These are phyloP conservation scores for Crax fasciolata DNA, from an alignment of 2,797 vertebrate genomes.

Conservation along the genomic window DNA sequence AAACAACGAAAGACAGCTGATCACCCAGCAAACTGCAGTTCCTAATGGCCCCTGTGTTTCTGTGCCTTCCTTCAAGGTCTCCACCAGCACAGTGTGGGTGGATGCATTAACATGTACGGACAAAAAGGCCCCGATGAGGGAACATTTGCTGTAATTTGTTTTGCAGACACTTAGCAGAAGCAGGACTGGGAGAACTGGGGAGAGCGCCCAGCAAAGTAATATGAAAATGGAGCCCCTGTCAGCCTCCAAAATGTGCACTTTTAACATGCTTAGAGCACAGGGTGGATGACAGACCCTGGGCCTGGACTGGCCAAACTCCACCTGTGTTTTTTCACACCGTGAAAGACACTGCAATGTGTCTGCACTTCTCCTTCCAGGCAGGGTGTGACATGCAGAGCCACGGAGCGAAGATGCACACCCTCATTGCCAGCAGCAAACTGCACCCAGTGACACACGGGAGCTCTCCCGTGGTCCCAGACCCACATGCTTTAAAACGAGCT, in stretches of 20 bases:
- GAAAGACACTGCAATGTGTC: neutral
- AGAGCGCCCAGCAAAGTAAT: neutral
- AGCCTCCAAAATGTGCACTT: neutral
- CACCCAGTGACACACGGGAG: fast-evolving
- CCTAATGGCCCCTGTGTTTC: neutral
- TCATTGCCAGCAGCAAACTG: neutral
- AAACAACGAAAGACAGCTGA: neutral
- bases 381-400: neutral
- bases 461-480: neutral
- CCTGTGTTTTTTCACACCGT: neutral
- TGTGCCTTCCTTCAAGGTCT: neutral
- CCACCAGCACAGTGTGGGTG: neutral
- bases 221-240: conserved; percentile 22
- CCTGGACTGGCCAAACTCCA: neutral
- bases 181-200: neutral
- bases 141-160: conserved; percentile 39
- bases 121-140: neutral
- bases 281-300: neutral
- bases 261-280: neutral
- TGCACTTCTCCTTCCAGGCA: neutral
- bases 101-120: neutral
- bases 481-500: neutral
- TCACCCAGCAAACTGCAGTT: neutral
- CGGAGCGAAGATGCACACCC: too few relatives aligned
- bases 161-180: conserved; percentile 38